These are phyloP conservation scores for Sebastiscus tertius DNA, from an alignment of 2,797 vertebrate species.

Conservation along the genomic window DNA sequence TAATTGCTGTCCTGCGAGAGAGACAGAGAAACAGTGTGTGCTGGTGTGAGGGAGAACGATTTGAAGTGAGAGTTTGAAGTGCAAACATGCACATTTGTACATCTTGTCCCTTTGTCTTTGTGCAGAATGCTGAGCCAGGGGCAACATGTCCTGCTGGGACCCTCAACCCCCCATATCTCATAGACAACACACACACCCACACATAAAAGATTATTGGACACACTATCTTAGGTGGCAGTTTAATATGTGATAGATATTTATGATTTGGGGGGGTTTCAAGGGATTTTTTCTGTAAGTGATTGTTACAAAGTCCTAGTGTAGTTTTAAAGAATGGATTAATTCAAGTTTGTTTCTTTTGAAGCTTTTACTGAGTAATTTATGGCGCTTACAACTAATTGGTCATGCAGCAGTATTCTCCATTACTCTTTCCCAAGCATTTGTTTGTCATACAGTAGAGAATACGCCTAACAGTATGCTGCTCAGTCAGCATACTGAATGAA, in stretches of 20 bases:
- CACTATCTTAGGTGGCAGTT: not conserved
- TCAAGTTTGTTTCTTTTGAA: not conserved
- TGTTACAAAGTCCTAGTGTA: not conserved
- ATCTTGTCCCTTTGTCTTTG: constrained; percentile 32
- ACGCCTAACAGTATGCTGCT: constrained; percentile 6
- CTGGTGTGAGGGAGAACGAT: constrained; percentile 21
- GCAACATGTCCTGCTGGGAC: constrained; percentile 22
- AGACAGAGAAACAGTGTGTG: constrained; percentile 13
- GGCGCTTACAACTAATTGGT: not conserved
- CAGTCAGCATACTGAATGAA: constrained; percentile 5
- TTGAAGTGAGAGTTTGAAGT: constrained; percentile 23
- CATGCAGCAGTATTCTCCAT: not conserved
- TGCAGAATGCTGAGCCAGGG: constrained; percentile 29
- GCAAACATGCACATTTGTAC: constrained; percentile 44
- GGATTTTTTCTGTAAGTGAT: not conserved
- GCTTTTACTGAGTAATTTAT: constrained; percentile 4
- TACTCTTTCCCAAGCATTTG: not conserved
- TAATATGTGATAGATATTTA: not conserved
- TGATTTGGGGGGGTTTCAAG: not conserved
- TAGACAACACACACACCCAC: not conserved
- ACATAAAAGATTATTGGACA: not conserved
- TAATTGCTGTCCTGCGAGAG: constrained; percentile 43
- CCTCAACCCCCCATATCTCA: not conserved
- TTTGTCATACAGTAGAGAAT: not conserved
- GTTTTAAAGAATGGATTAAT: not conserved